Percentiles rank a stretch among this genome's conserved stretches.
These are phyloP conservation scores for Amazona vittata DNA, from an alignment of 2,113 vertebrate genomes.

Conservation along the genomic window DNA sequence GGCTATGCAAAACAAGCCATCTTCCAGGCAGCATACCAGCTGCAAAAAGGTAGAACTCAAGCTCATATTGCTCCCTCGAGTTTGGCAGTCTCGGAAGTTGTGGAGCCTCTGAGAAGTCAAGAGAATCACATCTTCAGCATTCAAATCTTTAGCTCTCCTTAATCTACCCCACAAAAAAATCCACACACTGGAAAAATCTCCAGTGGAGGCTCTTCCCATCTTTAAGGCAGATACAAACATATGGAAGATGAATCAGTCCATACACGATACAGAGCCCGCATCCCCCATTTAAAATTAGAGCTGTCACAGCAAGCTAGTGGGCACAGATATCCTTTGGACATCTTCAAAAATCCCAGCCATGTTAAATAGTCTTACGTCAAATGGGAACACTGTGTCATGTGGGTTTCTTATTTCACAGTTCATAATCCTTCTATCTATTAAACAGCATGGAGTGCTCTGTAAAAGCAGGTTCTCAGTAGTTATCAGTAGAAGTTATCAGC, in stretches of 20 bases:
- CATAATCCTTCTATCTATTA: not conserved
- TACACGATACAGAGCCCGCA: not conserved
- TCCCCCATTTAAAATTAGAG: not conserved
- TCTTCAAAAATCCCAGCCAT: not conserved
- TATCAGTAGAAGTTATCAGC: not conserved
- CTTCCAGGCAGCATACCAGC: not conserved
- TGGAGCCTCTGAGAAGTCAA: not conserved
- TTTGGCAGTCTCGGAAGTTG: not conserved
- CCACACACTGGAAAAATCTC: not conserved
- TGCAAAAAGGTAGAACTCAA: not conserved
- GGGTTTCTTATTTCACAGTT: not conserved
- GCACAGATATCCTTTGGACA: not conserved
- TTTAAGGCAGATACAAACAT: not conserved
- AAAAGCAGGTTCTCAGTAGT: not conserved
- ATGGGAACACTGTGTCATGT: not conserved
- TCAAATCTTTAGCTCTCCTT: not conserved
- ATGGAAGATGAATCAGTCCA: not conserved
- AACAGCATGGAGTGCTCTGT: not conserved
- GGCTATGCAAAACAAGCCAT: not conserved
- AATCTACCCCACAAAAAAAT: not conserved
- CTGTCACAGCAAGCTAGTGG: not conserved
- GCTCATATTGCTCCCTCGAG: not conserved
- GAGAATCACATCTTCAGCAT: not conserved
- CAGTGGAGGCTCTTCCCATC: not conserved
- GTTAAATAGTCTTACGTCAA: not conserved